Conservation (phyloP, 2,888 invertebrate species). For the Saturnia japonica region DNA sequence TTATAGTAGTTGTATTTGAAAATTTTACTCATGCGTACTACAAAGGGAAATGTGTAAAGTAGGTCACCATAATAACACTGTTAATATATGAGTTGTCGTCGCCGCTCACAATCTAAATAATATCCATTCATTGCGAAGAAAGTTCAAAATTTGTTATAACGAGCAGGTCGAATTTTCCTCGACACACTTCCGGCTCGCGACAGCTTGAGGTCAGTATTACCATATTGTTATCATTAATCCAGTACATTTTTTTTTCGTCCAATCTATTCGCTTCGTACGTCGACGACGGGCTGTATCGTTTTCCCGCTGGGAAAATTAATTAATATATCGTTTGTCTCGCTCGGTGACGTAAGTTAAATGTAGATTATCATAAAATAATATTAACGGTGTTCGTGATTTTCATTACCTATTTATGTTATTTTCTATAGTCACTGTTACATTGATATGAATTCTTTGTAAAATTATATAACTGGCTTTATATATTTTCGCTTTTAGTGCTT, state of each 20-base stretch:
- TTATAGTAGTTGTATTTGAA: neutral
- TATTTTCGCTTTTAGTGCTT: neutral
- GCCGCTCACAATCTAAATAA: conserved; percentile 18
- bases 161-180: conserved; percentile 21
- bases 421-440: too few relatives aligned
- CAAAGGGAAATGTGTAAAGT: neutral
- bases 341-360: neutral
- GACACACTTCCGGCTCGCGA: conserved; percentile 22
- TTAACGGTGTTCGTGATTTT: too few relatives aligned
- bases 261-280: conserved; percentile 13
- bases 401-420: too few relatives aligned
- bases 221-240: conserved; percentile 56
- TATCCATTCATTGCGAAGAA: conserved; percentile 25
- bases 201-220: conserved; percentile 36
- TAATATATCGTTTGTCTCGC: neutral
- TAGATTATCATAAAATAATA: neutral
- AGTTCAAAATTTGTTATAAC: conserved; percentile 20
- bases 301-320: neutral
- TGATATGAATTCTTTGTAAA: neutral
- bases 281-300: neutral
- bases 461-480: neutral
- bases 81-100: conserved; percentile 26
- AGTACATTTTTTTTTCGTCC: conserved; percentile 28
- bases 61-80: conserved; percentile 21
- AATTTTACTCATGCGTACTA: neutral